Percentiles rank a stretch among this genome's conserved stretches.
phyloP scores from a whole-genome alignment of 2,888 invertebrate genomes.

The Epinotia nisella region DNA sequence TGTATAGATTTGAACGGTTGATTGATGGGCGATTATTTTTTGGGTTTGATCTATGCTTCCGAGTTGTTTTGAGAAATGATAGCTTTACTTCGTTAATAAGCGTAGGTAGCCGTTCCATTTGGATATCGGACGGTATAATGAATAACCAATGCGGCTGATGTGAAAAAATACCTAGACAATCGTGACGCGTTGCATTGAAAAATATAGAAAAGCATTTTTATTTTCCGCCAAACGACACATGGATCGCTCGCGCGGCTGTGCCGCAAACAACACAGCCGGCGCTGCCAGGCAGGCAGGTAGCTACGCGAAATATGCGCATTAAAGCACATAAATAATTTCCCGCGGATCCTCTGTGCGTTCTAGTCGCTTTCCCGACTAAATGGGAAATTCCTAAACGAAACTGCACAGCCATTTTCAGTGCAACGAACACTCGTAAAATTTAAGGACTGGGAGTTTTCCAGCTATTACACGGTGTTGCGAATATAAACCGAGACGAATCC shows the following conservation, averaged over 20 bases:
- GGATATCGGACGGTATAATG: background rate
- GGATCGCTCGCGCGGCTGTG: constrained; percentile 12
- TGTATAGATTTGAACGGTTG: constrained; percentile 65
- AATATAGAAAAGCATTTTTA: constrained; percentile 34
- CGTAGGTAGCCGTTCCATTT: constrained; percentile 25
- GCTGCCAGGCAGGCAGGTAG: constrained; percentile 41
- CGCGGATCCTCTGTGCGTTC: constrained; percentile 42
- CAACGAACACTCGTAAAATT: constrained; percentile 59
- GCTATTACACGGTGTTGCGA: constrained; percentile 71
- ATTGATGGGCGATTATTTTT: constrained; percentile 83
- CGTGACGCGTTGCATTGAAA: constrained; percentile 30
- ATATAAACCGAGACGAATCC: constrained; percentile 74
- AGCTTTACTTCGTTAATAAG: constrained; percentile 52
- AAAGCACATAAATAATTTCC: constrained; percentile 45
- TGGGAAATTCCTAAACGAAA: constrained; percentile 51
- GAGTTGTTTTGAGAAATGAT: constrained; percentile 69
- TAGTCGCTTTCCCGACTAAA: constrained; percentile 43
- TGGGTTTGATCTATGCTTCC: constrained; percentile 76
- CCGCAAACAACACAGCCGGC: constrained; percentile 41
- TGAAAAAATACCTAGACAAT: constrained; percentile 16
- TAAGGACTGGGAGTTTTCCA: constrained; percentile 64
- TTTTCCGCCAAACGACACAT: constrained; percentile 34
- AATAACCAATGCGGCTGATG: background rate
- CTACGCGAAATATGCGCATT: constrained; percentile 43
- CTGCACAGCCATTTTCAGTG: constrained; percentile 59